Conservation (phyloP, 2,113 vertebrate genomes). For the Salvator merianae region DNA sequence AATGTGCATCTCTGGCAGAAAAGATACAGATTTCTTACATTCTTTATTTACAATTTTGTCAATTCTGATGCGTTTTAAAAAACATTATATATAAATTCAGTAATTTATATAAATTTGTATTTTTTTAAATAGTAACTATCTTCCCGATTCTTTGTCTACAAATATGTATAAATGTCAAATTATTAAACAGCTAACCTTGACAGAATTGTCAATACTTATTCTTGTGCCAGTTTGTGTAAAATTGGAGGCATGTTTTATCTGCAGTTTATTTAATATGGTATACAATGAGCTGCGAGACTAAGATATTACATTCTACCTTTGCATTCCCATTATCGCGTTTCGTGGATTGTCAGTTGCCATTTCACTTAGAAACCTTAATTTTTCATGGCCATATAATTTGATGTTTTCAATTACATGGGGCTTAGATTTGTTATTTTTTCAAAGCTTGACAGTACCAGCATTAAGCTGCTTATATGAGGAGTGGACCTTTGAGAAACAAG, state of each 20-base stretch:
- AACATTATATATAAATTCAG: background rate
- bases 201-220: background rate
- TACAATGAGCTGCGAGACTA: background rate
- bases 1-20: too few relatives aligned
- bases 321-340: conserved; percentile 54
- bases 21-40: too few relatives aligned
- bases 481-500: background rate
- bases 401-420: conserved; percentile 70
- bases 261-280: background rate
- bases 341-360: conserved; percentile 56
- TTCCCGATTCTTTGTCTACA: background rate
- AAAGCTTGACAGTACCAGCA: conserved; percentile 35
- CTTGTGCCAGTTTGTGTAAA: conserved; percentile 18
- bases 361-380: conserved; percentile 60
- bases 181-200: background rate
- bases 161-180: background rate
- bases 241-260: conserved; percentile 1
- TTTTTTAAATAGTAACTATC: background rate
- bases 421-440: conserved; percentile 65
- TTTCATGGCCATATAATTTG: conserved; percentile 67
- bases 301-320: conserved; percentile 28
- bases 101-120: background rate
- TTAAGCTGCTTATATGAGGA: background rate
- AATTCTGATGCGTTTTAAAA: background rate
- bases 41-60: too few relatives aligned